A percentile compares a stretch with the other conserved stretches of the same genome.
phyloP scores from a whole-genome alignment of 1,140 invertebrate genomes.

The Sipha flava region DNA sequence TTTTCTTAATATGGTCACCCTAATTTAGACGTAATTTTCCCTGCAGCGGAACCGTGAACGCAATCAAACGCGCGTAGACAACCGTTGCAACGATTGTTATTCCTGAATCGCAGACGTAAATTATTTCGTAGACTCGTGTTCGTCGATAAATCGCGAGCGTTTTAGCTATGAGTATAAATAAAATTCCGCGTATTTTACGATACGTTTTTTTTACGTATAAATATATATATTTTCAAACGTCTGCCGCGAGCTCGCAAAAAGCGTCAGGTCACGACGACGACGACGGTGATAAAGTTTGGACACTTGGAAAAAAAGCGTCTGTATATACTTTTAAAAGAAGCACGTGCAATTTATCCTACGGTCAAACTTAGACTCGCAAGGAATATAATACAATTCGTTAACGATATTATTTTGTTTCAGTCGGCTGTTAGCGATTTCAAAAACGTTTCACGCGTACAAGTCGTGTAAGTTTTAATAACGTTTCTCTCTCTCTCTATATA shows the following conservation, averaged over 20 bases:
- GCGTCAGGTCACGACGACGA: no score
- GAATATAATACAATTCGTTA: conserved; percentile 2
- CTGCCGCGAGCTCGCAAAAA: neutral
- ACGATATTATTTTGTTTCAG: neutral
- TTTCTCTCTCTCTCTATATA: neutral
- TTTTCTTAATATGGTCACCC: no score
- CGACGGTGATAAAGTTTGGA: neutral
- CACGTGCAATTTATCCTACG: neutral
- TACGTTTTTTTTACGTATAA: neutral
- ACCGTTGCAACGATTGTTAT: no score
- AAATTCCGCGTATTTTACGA: no score
- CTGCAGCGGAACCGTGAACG: no score
- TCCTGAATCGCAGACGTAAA: no score
- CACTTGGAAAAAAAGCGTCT: neutral
- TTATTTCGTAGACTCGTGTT: no score
- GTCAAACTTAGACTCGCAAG: neutral
- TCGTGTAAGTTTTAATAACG: neutral
- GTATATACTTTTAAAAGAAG: neutral
- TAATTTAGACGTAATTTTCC: no score
- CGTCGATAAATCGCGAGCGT: no score
- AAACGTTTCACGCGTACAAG: neutral
- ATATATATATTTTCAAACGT: no score
- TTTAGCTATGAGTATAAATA: no score
- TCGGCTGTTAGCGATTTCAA: neutral
- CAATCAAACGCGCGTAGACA: no score